Evolutionary conservation across 2,113 vertebrate species (phyloP), one percentile per base, ranked within the genome.

Genomic region (Strix uralensis): DNA sequence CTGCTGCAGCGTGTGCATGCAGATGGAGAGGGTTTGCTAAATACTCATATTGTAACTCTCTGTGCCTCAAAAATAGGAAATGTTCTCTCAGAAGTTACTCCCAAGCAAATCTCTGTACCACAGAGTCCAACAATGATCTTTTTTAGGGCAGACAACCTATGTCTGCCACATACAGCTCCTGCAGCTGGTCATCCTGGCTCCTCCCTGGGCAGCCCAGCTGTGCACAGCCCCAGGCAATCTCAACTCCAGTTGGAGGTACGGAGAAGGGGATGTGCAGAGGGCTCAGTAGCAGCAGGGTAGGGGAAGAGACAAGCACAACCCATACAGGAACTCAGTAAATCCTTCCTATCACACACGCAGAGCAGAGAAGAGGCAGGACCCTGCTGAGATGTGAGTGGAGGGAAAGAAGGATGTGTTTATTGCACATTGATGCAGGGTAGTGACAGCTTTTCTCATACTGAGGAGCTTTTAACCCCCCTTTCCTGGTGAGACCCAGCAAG

Each of bases 401-500:
- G 86, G 71, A 20, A 70, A 61, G 87, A 61, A 73, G 49, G 66
- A 85, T 75, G 73, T 52, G 69, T 81, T 95, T 86, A 83, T 55
- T 88, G 86, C 67, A 80, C 74, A 51, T 93, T 83, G 93, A 38
- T 0, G 1, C n/a, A 23, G 85, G 27, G 63, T 65, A 90, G 54
- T 58, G 71, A 95, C 90, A 94, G 74, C 82, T 93, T 54, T 51
- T 59, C 92, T 49, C 81, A 36, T 2, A 22, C 79, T 55, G 88
- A 55, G 81, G 26, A 80, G 93, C 70, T 88, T 89, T 88, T 93
- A 90, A 55, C 46, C 57, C 30, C 63, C 30, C 70, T 93, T 88
- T 87, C 78, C 87, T 93, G 87, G 78, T 57, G 90, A 81, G 66
- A 80, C 78, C 49, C 94, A 96, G 94, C 77, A 92, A 79, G 89